phyloP scores from a whole-genome alignment of 2,888 invertebrate genomes.

The Platycnemis pennipes region DNA sequence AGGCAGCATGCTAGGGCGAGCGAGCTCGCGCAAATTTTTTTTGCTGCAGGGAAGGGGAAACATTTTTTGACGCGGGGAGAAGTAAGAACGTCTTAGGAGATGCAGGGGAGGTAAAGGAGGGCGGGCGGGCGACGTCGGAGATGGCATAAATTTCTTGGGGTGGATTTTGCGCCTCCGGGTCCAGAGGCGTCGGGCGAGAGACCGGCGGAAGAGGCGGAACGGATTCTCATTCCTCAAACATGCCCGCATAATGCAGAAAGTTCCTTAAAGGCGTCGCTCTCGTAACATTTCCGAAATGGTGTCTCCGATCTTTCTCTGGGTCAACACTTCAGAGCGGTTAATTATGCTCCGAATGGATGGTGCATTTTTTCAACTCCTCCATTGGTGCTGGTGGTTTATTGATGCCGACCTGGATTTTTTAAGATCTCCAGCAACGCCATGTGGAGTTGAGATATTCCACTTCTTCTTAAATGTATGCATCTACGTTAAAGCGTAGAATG shows the following conservation, averaged over 20 bases:
- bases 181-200: not conserved
- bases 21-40: not conserved
- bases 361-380: not conserved
- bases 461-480: too few species aligned
- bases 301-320: not conserved
- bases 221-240: not conserved
- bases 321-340: not conserved
- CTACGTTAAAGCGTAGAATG: too few species aligned
- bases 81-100: not conserved
- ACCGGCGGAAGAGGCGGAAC: not conserved
- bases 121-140: not conserved
- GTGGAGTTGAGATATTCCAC: too few species aligned
- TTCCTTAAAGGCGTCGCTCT: not conserved
- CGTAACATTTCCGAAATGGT: not conserved
- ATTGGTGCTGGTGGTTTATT: not conserved
- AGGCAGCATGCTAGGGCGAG: not conserved
- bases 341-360: not conserved
- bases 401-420: not conserved
- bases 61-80: not conserved
- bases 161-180: not conserved
- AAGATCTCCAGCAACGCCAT: not conserved
- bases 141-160: not conserved
- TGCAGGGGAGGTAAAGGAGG: not conserved
- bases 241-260: not conserved
- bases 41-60: constrained; percentile 40